These are phyloP conservation scores for Dromaius novaehollandiae DNA, from an alignment of 2,113 vertebrate species.

Conservation along the genomic window DNA sequence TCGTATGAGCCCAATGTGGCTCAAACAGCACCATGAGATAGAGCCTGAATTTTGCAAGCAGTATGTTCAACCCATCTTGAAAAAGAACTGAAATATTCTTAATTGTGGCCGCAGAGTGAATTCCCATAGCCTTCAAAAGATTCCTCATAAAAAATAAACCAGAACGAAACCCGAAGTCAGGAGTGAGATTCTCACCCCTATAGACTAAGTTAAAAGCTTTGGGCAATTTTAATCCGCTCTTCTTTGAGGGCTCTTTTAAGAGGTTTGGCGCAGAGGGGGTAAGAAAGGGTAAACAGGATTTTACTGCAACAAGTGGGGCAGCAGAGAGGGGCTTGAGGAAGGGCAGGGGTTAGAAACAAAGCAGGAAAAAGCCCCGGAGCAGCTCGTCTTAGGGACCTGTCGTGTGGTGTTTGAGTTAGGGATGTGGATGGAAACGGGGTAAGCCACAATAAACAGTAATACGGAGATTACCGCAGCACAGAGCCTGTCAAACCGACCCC, in stretches of 20 bases:
- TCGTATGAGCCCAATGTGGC: not conserved
- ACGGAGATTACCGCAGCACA: rapidly evolving
- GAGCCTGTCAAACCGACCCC: not conserved
- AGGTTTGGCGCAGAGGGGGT: not conserved
- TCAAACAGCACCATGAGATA: not conserved
- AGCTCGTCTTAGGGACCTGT: not conserved
- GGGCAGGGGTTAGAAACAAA: too few relatives aligned
- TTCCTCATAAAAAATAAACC: not conserved
- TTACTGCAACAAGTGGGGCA: too few relatives aligned
- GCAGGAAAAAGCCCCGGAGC: not conserved
- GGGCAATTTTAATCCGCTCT: not conserved
- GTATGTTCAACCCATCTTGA: not conserved
- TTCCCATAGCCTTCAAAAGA: not conserved
- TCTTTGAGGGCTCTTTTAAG: not conserved
- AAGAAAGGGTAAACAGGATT: not conserved
- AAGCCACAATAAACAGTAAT: rapidly evolving
- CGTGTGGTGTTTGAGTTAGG: not conserved
- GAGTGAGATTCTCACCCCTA: not conserved
- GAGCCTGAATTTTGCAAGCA: not conserved
- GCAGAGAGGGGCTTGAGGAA: too few relatives aligned
- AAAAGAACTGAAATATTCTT: not conserved
- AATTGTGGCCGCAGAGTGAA: not conserved
- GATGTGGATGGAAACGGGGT: not conserved
- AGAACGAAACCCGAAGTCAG: not conserved
- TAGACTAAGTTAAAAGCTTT: not conserved